Evolutionary conservation across 2,113 vertebrate genomes (phyloP).

Genomic region (Lamprologus sp.): DNA sequence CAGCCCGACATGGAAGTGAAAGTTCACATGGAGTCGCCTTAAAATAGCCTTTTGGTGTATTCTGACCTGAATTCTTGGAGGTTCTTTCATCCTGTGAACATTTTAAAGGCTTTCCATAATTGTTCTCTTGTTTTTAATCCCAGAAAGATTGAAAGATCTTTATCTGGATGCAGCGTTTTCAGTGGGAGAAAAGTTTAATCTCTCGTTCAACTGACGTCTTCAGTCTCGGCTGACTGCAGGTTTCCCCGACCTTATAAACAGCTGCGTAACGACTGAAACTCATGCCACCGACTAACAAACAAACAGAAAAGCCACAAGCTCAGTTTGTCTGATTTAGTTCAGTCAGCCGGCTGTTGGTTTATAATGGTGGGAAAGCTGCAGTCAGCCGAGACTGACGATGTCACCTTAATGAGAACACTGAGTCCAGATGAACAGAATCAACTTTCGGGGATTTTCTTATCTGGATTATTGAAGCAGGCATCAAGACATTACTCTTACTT

Average conservation of each 20-base stretch:
- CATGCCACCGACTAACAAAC: neutral
- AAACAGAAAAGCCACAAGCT: neutral
- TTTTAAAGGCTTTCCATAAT: neutral
- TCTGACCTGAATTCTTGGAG: neutral
- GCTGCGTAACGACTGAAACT: neutral
- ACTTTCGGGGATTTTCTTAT: neutral
- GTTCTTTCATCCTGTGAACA: neutral
- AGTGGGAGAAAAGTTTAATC: neutral
- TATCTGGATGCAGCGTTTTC: neutral
- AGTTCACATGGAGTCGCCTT: neutral
- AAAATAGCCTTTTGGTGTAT: neutral
- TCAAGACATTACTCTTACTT: neutral
- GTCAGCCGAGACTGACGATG: neutral
- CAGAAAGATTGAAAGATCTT: neutral
- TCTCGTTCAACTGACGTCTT: neutral
- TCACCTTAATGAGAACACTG: neutral
- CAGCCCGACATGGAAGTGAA: neutral
- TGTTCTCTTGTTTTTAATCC: neutral
- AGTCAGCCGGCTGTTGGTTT: neutral
- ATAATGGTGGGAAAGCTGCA: neutral
- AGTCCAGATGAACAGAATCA: neutral
- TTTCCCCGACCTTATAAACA: neutral
- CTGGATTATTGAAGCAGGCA: neutral
- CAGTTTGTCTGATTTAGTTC: neutral
- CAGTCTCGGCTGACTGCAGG: neutral